Percentiles rank a stretch among this genome's conserved stretches.
Conservation (phyloP, 2,888 invertebrate genomes). For the Tethea ocularis region DNA sequence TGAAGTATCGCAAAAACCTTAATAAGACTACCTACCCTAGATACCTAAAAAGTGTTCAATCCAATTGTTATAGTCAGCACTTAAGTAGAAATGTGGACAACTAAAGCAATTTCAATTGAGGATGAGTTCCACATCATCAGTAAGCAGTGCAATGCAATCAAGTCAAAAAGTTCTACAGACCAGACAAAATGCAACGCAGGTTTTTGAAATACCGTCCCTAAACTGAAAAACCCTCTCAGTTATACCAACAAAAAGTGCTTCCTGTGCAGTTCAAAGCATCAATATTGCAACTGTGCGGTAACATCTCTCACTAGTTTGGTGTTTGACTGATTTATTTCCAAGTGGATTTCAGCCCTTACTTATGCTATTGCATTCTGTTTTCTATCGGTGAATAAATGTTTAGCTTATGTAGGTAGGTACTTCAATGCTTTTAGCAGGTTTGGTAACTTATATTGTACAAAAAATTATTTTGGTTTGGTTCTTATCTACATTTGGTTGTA, state of each 20-base stretch:
- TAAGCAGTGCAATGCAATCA: too few species aligned
- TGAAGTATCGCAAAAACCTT: too few species aligned
- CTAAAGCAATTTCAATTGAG: too few species aligned
- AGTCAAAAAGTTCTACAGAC: too few species aligned
- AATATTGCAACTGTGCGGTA: slow-evolving; percentile 13
- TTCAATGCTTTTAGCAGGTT: neutral
- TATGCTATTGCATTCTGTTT: neutral
- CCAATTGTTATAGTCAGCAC: too few species aligned
- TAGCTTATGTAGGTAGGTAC: neutral
- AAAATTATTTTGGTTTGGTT: too few species aligned
- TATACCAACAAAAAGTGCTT: neutral
- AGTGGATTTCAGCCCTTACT: slow-evolving; percentile 28
- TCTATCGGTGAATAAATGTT: neutral
- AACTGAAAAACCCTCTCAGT: neutral
- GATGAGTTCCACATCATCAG: too few species aligned
- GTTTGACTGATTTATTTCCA: slow-evolving; percentile 39
- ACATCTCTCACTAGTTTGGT: slow-evolving; percentile 1
- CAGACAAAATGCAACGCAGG: neutral
- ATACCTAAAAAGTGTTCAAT: too few species aligned
- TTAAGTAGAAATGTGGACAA: too few species aligned
- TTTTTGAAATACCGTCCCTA: neutral
- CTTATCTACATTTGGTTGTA: too few species aligned
- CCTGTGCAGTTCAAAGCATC: neutral
- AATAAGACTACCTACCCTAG: too few species aligned
- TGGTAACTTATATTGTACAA: neutral